phyloP scores from a whole-genome alignment of 2,113 vertebrate genomes.

The Crotalus helleri region DNA sequence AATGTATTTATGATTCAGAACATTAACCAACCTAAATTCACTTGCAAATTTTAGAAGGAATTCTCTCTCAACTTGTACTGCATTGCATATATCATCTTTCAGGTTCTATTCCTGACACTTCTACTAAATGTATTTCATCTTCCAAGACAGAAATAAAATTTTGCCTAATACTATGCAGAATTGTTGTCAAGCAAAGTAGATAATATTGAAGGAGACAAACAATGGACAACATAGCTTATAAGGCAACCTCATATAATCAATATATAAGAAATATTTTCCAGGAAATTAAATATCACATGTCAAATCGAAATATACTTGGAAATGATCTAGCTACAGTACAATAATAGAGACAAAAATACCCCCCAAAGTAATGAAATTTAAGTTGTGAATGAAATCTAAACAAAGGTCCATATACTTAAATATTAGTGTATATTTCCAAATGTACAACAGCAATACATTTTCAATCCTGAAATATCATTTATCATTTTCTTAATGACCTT shows the following conservation, averaged over 20 bases:
- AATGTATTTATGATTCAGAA: background rate
- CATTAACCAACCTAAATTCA: background rate
- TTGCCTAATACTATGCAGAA: background rate
- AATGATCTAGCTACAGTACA: background rate
- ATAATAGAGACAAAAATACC: background rate
- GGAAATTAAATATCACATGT: background rate
- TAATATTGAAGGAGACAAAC: background rate
- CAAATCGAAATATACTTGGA: background rate
- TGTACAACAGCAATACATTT: background rate
- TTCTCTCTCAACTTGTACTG: background rate
- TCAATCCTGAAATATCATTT: background rate
- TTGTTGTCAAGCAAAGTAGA: background rate
- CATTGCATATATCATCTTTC: background rate
- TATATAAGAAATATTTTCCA: background rate
- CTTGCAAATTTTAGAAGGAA: background rate
- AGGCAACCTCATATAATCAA: background rate
- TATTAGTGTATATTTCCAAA: background rate
- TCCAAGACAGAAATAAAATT: background rate
- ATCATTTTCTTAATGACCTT: background rate
- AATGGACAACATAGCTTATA: background rate
- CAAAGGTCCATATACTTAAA: background rate
- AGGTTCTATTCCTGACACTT: background rate
- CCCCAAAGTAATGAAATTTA: background rate
- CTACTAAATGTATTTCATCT: background rate
- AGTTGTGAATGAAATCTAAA: background rate